A percentile compares a stretch with the other conserved stretches of the same genome.
Evolutionary conservation across 92 coral and sea anemone species (phyloP).

Genomic region (Parazoanthus swiftii): DNA sequence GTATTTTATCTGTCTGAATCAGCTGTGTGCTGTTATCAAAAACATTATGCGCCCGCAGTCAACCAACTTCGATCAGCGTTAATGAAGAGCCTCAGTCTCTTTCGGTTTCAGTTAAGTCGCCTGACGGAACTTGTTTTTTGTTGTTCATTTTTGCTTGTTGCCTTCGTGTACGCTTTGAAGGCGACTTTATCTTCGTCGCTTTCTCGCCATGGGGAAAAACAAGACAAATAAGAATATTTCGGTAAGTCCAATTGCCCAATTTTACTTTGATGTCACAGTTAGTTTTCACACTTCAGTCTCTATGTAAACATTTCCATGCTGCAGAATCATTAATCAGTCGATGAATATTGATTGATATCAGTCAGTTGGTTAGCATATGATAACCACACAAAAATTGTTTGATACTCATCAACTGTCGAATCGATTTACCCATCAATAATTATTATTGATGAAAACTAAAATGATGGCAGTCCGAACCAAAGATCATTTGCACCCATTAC

Average conservation of each 20-base stretch:
- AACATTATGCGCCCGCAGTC: not conserved
- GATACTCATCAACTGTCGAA: too few species aligned
- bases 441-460: too few species aligned
- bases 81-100: slow-evolving; percentile 9
- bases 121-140: not conserved
- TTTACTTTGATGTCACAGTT: not conserved
- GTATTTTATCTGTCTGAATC: not conserved
- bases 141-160: not conserved
- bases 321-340: too few species aligned
- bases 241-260: slow-evolving; percentile 5
- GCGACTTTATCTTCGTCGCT: not conserved
- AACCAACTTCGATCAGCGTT: not conserved
- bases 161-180: not conserved
- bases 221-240: slow-evolving; percentile 29
- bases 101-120: not conserved
- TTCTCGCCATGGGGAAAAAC: slow-evolving; percentile 25
- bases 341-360: too few species aligned
- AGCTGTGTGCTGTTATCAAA: not conserved
- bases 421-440: too few species aligned
- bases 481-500: too few species aligned
- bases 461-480: too few species aligned
- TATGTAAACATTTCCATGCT: too few species aligned
- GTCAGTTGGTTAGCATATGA: too few species aligned
- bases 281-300: too few species aligned
- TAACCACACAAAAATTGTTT: too few species aligned